Evolutionary conservation across 2,113 vertebrate genomes (phyloP).

Genomic region (Eptesicus fuscus): DNA sequence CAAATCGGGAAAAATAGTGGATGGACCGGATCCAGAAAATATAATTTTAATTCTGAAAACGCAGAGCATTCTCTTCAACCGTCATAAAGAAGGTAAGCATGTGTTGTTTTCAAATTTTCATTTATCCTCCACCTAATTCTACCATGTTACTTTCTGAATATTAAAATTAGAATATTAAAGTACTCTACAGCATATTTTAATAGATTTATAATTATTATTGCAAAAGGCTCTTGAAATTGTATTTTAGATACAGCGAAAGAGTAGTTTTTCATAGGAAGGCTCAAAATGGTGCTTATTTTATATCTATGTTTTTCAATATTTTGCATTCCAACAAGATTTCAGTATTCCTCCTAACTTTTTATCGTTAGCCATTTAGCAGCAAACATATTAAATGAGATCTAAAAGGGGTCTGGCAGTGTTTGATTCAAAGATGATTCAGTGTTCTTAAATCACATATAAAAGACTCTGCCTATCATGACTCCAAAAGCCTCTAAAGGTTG

Average conservation of each 20-base stretch:
- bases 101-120: background rate
- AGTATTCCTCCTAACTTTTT: constrained; percentile 27
- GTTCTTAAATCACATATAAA: background rate
- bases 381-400: background rate
- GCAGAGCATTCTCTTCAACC: constrained; percentile 98
- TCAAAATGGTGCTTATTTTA: background rate
- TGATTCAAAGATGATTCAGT: background rate
- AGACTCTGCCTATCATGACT: background rate
- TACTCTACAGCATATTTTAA: background rate
- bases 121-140: background rate
- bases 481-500: background rate
- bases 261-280: background rate
- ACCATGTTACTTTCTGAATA: background rate
- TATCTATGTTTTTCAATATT: background rate
- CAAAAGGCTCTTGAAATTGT: background rate
- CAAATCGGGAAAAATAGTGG: constrained; percentile 91
- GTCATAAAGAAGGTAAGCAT: constrained; percentile 91
- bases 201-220: background rate
- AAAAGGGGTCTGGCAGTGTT: background rate
- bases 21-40: constrained; percentile 98
- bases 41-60: constrained; percentile 98
- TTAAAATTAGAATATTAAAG: no score
- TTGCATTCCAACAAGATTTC: background rate
- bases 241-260: background rate
- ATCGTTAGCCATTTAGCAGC: background rate